Conservation (phyloP, 2,113 vertebrate species). For the Prolemur simus region DNA sequence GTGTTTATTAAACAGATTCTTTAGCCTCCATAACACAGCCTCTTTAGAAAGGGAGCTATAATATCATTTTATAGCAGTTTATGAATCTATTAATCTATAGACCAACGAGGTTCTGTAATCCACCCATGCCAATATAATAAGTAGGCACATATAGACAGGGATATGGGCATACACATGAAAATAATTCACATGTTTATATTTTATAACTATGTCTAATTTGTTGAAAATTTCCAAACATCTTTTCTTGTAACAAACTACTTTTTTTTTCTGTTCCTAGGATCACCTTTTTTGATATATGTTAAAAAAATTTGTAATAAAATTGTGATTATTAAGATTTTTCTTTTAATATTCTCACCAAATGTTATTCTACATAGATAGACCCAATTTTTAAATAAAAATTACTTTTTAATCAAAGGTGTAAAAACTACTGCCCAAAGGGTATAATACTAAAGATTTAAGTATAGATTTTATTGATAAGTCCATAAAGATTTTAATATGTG, state of each 20-base stretch:
- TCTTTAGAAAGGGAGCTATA: not conserved
- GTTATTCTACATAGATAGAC: not conserved
- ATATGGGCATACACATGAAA: not conserved
- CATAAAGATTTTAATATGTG: not conserved
- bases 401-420: not conserved
- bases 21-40: not conserved
- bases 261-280: not conserved
- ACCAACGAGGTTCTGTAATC: fast-evolving
- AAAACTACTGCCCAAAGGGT: not conserved
- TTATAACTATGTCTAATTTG: not conserved
- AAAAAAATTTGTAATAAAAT: not conserved
- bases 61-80: not conserved
- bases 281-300: not conserved
- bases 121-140: not conserved
- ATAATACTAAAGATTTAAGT: not conserved
- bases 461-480: not conserved
- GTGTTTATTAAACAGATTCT: not conserved
- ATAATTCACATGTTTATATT: not conserved
- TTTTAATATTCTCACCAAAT: not conserved
- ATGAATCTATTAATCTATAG: not conserved
- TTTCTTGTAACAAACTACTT: not conserved
- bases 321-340: not conserved
- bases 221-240: not conserved
- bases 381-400: not conserved
- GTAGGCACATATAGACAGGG: not conserved